Evolutionary conservation across 2,888 invertebrate genomes (phyloP).

Genomic region (Pristionchus exspectatus): DNA sequence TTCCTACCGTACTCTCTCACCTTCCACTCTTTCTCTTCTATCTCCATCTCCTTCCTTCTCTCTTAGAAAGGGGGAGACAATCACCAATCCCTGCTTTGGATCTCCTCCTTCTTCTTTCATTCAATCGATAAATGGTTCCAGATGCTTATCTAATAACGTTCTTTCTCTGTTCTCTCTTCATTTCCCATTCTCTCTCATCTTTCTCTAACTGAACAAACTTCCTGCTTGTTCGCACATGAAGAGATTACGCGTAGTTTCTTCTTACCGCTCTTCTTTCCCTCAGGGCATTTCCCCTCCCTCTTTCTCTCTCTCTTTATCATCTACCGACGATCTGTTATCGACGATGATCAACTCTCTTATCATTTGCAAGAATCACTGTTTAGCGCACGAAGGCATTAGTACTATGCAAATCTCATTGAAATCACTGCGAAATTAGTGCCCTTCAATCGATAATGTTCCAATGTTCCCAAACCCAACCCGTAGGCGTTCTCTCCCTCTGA

Average conservation of each 20-base stretch:
- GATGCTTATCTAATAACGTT: background rate
- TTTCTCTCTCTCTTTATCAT: slow-evolving; percentile 30
- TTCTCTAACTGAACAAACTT: slow-evolving; percentile 34
- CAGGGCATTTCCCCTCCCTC: slow-evolving; percentile 31
- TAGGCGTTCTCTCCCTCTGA: slow-evolving; percentile 10
- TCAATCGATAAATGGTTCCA: slow-evolving; percentile 7
- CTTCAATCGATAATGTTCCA: background rate
- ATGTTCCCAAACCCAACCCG: background rate
- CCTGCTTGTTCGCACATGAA: slow-evolving; percentile 32
- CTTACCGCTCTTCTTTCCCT: slow-evolving; percentile 40
- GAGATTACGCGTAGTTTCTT: slow-evolving; percentile 43
- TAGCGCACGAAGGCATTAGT: background rate
- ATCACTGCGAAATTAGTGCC: background rate
- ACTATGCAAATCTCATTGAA: background rate
- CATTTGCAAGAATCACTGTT: background rate
- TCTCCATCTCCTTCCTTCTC: slow-evolving; percentile 13
- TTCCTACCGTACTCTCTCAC: background rate
- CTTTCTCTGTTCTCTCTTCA: slow-evolving; percentile 3
- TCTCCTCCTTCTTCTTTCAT: background rate
- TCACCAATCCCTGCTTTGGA: slow-evolving; percentile 36
- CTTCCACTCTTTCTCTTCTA: background rate
- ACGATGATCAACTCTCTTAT: background rate
- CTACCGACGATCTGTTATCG: background rate
- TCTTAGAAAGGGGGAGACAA: background rate
- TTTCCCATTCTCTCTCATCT: slow-evolving; percentile 2